Conservation (phyloP, 2,797 vertebrate species). For the Myiothlypis chrysogaster region DNA sequence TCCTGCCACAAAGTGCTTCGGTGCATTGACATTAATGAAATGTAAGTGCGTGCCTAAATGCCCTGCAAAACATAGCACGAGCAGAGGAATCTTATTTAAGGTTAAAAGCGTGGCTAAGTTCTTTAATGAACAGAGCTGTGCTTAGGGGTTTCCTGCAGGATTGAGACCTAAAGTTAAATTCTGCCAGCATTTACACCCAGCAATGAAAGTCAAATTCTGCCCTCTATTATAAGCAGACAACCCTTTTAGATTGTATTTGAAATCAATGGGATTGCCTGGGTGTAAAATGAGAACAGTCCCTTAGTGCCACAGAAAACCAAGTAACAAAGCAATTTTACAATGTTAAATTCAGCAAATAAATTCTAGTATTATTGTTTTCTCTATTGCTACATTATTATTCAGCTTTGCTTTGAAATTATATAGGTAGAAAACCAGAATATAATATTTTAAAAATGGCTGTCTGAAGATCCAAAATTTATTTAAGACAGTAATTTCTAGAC, state of each 20-base stretch:
- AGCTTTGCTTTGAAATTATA: constrained; percentile 18
- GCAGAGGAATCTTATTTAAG: constrained; percentile 36
- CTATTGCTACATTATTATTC: constrained; percentile 25
- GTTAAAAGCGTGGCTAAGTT: constrained; percentile 29
- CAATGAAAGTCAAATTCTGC: constrained; percentile 67
- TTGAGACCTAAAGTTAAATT: constrained; percentile 52
- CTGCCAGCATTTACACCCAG: constrained; percentile 35
- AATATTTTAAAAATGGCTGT: constrained; percentile 13
- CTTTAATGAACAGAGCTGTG: constrained; percentile 24
- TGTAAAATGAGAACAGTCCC: constrained; percentile 37
- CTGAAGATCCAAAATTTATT: constrained; percentile 27
- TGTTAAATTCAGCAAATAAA: constrained; percentile 42
- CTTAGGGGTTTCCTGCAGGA: constrained; percentile 38
- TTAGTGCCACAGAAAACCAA: constrained; percentile 53
- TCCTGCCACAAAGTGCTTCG: not conserved
- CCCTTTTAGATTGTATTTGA: constrained; percentile 60
- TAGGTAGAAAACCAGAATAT: not conserved
- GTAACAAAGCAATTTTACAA: constrained; percentile 49
- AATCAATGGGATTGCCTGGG: constrained; percentile 63
- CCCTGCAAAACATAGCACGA: not conserved
- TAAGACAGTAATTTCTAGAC: constrained; percentile 26
- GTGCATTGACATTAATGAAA: not conserved
- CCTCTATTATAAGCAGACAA: constrained; percentile 67
- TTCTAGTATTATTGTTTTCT: constrained; percentile 25
- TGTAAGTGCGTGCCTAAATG: not conserved